These are phyloP conservation scores for Zaprionus taronus DNA, from an alignment of 1,140 invertebrate genomes.

Conservation along the genomic window DNA sequence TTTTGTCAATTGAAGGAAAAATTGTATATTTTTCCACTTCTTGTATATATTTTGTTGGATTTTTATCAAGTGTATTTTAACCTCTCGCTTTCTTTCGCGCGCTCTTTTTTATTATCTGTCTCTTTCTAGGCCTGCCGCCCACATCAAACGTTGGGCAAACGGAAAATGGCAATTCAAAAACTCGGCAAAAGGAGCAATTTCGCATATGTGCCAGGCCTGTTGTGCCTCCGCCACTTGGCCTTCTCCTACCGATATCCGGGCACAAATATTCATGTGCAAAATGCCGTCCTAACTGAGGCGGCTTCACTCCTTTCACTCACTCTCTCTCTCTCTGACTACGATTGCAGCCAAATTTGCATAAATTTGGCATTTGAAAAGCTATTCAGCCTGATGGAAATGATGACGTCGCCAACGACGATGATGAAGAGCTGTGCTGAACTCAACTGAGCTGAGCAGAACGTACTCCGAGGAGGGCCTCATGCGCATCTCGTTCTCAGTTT, in stretches of 20 bases:
- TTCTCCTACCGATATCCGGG: slow-evolving; percentile 25
- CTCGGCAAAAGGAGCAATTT: slow-evolving; percentile 68
- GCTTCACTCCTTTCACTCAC: background rate
- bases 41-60: background rate
- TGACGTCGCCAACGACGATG: slow-evolving; percentile 63
- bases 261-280: slow-evolving; percentile 78
- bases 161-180: slow-evolving; percentile 70
- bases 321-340: slow-evolving; percentile 18
- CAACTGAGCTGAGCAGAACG: slow-evolving; percentile 37
- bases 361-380: slow-evolving; percentile 80
- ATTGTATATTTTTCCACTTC: background rate
- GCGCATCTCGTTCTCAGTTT: slow-evolving; percentile 34
- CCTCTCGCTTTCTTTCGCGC: background rate
- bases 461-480: background rate
- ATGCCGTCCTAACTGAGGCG: slow-evolving; percentile 41
- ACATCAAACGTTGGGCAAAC: slow-evolving; percentile 53
- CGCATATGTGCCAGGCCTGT: slow-evolving; percentile 53
- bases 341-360: slow-evolving; percentile 68
- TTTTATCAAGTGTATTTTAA: slow-evolving; percentile 15
- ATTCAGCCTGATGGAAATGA: slow-evolving; percentile 78
- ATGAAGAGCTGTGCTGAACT: slow-evolving; percentile 55
- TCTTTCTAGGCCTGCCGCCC: slow-evolving; percentile 22
- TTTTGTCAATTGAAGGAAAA: too few relatives aligned
- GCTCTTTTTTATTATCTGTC: background rate
- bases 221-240: slow-evolving; percentile 2